These are phyloP conservation scores for Chlorops oryzae DNA, from an alignment of 1,140 invertebrate species.

Conservation along the genomic window DNA sequence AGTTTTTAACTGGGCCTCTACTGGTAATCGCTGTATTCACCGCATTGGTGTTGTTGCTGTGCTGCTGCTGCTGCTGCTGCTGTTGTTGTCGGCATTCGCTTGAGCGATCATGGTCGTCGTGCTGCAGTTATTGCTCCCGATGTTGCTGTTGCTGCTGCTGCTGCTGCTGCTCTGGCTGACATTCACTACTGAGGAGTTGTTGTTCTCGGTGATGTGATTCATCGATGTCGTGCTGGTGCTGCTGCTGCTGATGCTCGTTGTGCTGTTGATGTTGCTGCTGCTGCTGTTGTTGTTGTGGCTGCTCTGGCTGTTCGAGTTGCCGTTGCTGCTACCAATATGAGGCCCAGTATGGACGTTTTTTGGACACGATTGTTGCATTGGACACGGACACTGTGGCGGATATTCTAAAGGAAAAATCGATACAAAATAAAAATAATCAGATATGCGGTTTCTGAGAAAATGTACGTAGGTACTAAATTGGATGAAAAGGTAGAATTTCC, in stretches of 20 bases:
- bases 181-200: neutral
- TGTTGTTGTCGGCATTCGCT: constrained; percentile 32
- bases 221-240: constrained; percentile 4
- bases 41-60: constrained; percentile 9
- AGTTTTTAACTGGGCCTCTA: constrained; percentile 46
- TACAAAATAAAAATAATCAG: neutral
- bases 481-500: too few relatives aligned
- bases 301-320: constrained; percentile 50
- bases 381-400: constrained; percentile 69
- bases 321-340: constrained; percentile 74
- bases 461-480: too few relatives aligned
- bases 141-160: constrained; percentile 20
- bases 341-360: constrained; percentile 95
- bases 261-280: constrained; percentile 19
- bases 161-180: constrained; percentile 15
- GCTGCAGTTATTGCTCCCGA: constrained; percentile 14
- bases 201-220: constrained; percentile 1
- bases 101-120: constrained; percentile 17
- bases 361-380: constrained; percentile 83
- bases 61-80: constrained; percentile 16
- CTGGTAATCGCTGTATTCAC: constrained; percentile 34
- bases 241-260: constrained; percentile 14
- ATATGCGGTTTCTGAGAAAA: neutral
- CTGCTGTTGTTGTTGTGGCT: constrained; percentile 28
- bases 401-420: constrained; percentile 51